phyloP scores from a whole-genome alignment of 1,140 invertebrate species.

The Cryptotermes secundus region DNA sequence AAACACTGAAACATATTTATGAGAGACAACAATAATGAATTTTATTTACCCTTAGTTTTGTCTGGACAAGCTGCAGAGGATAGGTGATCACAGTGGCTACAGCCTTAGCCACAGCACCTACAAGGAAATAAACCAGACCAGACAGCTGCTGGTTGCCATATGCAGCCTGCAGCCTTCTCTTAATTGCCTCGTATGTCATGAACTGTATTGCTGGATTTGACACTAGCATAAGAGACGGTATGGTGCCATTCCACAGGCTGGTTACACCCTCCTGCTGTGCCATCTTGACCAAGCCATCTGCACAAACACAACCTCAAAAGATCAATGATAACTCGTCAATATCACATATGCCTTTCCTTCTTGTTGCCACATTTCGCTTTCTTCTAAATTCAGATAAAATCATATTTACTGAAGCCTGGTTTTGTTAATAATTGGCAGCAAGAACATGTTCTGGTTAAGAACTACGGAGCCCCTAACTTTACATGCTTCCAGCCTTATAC shows the following conservation, averaged over 20 bases:
- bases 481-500: no score
- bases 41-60: slow-evolving; percentile 63
- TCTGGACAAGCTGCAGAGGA: slow-evolving; percentile 85
- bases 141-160: slow-evolving; percentile 50
- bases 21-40: no score
- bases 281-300: slow-evolving; percentile 50
- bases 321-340: neutral
- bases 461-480: neutral
- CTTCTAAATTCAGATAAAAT: no score
- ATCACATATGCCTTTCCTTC: neutral
- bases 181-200: slow-evolving; percentile 85
- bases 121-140: slow-evolving; percentile 57
- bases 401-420: no score
- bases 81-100: slow-evolving; percentile 83
- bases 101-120: slow-evolving; percentile 78
- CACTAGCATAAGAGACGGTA: slow-evolving; percentile 80
- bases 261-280: slow-evolving; percentile 59
- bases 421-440: no score
- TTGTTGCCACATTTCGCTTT: no score
- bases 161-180: slow-evolving; percentile 58
- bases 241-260: slow-evolving; percentile 77
- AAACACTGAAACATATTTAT: no score
- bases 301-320: slow-evolving; percentile 33
- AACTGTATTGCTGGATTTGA: slow-evolving; percentile 89
- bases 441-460: neutral